These are phyloP conservation scores for Meloidogyne floridensis DNA, from an alignment of 1,140 invertebrate genomes.

Conservation along the genomic window DNA sequence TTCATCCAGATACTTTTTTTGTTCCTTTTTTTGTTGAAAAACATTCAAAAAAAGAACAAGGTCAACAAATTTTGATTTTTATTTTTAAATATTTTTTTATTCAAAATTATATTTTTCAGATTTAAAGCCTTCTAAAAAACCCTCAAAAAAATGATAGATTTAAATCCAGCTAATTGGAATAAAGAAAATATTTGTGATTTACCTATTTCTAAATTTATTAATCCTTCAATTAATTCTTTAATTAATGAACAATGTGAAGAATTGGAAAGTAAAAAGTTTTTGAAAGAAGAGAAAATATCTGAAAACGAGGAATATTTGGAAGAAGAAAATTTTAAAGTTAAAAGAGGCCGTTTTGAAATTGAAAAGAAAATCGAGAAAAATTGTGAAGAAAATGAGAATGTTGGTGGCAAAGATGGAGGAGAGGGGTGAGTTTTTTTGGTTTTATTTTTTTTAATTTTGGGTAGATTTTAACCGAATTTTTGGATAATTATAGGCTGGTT, in stretches of 20 bases:
- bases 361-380: background rate
- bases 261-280: background rate
- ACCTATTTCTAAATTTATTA: slow-evolving; percentile 8
- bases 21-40: background rate
- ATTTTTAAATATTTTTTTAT: background rate
- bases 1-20: slow-evolving; percentile 6
- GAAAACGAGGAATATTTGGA: background rate
- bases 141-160: slow-evolving; percentile 7
- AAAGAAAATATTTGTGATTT: slow-evolving; percentile 18
- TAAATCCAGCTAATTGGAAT: slow-evolving; percentile 14
- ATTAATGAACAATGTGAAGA: background rate
- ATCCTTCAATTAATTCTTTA: background rate
- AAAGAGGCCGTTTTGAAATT: background rate
- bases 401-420: no score
- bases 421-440: no score
- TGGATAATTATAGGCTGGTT: no score
- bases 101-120: background rate
- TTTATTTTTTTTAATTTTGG: no score
- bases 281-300: background rate
- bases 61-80: background rate
- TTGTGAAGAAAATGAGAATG: no score
- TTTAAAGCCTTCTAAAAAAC: background rate
- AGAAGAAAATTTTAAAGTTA: background rate
- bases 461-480: no score
- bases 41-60: background rate